These are phyloP conservation scores for Microcebus ravelobensis DNA, from an alignment of 2,113 vertebrate genomes.

Conservation along the genomic window DNA sequence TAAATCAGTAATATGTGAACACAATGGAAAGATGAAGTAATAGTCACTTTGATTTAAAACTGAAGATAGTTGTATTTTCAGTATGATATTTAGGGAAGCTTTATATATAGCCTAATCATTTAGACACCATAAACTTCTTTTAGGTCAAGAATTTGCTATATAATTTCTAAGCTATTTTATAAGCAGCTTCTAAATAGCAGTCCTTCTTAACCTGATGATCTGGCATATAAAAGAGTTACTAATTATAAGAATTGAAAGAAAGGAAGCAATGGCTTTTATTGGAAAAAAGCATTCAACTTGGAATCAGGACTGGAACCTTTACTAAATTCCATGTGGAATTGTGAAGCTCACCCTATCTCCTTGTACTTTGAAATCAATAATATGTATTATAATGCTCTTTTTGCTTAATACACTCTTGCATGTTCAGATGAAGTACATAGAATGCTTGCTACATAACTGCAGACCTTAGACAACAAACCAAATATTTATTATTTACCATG, in stretches of 20 bases:
- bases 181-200: not conserved
- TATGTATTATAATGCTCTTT: not conserved
- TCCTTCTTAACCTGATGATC: constrained; percentile 27
- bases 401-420: not conserved
- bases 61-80: constrained; percentile 6
- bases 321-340: not conserved
- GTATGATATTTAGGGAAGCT: not conserved
- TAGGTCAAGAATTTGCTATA: not conserved
- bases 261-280: not conserved
- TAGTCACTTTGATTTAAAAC: constrained; percentile 34
- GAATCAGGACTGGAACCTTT: not conserved
- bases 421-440: not conserved
- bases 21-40: not conserved
- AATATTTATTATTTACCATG: not conserved
- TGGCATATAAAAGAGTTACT: not conserved
- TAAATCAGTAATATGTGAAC: not conserved
- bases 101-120: not conserved
- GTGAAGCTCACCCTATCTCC: not conserved
- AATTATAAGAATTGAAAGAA: not conserved
- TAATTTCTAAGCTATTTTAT: constrained; percentile 22
- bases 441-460: not conserved
- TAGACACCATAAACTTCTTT: not conserved
- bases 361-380: not conserved
- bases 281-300: not conserved
- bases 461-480: not conserved